These are phyloP conservation scores for Drosophila ezoana DNA, from an alignment of 2,888 invertebrate species.

Conservation along the genomic window DNA sequence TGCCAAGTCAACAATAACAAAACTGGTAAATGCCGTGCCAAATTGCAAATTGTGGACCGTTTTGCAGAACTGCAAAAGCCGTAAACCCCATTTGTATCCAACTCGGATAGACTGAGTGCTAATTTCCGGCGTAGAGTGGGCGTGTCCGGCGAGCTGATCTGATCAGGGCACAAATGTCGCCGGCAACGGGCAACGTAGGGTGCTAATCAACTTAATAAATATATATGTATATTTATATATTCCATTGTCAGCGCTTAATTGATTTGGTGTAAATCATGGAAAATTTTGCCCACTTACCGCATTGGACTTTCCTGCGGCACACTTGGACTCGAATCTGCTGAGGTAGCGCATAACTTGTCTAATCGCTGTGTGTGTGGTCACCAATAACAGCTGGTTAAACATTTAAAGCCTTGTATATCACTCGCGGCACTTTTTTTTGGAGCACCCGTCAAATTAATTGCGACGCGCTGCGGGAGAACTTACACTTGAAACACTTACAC, in stretches of 20 bases:
- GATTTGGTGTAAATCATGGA: constrained; percentile 66
- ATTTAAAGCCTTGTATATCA: background rate
- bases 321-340: constrained; percentile 4
- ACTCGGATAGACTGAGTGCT: constrained; percentile 48
- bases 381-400: background rate
- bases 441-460: constrained; percentile 21
- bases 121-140: constrained; percentile 62
- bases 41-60: constrained; percentile 43
- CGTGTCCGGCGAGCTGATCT: constrained; percentile 32
- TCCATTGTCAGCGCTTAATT: constrained; percentile 63
- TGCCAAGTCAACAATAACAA: constrained; percentile 71
- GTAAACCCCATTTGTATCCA: constrained; percentile 1
- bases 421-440: too few relatives aligned
- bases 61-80: constrained; percentile 9
- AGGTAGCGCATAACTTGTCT: background rate
- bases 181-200: constrained; percentile 13
- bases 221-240: constrained; percentile 60
- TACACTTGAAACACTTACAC: background rate
- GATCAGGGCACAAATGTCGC: constrained; percentile 9
- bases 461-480: constrained; percentile 12
- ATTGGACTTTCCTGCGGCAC: constrained; percentile 51
- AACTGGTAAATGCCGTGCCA: constrained; percentile 46
- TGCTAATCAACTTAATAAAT: constrained; percentile 72
- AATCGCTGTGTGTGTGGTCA: background rate
- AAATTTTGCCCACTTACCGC: constrained; percentile 66